phyloP scores from a whole-genome alignment of 2,797 vertebrate genomes.

The Melanotaenia nigrans region DNA sequence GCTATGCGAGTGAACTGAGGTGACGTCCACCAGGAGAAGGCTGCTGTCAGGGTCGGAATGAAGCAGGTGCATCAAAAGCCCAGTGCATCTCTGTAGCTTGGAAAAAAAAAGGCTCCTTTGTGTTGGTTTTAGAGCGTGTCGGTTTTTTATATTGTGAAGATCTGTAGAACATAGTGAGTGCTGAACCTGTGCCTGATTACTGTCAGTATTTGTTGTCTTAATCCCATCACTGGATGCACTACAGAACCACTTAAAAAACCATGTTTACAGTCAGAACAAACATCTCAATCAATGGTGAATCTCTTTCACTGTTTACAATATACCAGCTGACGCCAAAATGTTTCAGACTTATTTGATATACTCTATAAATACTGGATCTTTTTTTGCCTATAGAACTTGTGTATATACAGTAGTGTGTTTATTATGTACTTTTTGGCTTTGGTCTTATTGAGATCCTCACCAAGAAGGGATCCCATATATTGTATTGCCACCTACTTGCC shows the following conservation, averaged over 20 bases:
- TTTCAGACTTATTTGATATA: slow-evolving; percentile 72
- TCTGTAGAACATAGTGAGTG: slow-evolving; percentile 75
- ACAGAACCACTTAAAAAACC: slow-evolving; percentile 56
- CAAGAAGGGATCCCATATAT: slow-evolving; percentile 54
- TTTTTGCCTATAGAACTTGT: slow-evolving; percentile 51
- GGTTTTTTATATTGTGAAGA: slow-evolving; percentile 67
- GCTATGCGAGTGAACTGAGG: slow-evolving; percentile 33
- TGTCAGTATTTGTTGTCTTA: slow-evolving; percentile 73
- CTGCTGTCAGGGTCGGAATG: slow-evolving; percentile 13
- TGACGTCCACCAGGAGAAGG: slow-evolving; percentile 26
- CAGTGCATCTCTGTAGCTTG: slow-evolving; percentile 78
- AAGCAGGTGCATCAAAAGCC: slow-evolving; percentile 66
- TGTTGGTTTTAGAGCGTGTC: slow-evolving; percentile 74
- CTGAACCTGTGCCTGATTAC: slow-evolving; percentile 81
- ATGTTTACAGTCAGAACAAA: slow-evolving; percentile 77
- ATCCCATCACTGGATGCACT: slow-evolving; percentile 70
- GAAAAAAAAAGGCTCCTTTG: slow-evolving; percentile 46
- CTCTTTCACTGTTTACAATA: slow-evolving; percentile 78
- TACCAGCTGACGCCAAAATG: slow-evolving; percentile 82
- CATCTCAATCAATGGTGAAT: slow-evolving; percentile 49
- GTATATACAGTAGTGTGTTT: slow-evolving; percentile 50
- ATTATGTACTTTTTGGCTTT: slow-evolving; percentile 60
- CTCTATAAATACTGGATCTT: slow-evolving; percentile 55
- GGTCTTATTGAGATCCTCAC: slow-evolving; percentile 54
- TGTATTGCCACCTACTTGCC: slow-evolving; percentile 75